phyloP scores from a whole-genome alignment of 2,888 invertebrate genomes.

The Cerastis leucographa region DNA sequence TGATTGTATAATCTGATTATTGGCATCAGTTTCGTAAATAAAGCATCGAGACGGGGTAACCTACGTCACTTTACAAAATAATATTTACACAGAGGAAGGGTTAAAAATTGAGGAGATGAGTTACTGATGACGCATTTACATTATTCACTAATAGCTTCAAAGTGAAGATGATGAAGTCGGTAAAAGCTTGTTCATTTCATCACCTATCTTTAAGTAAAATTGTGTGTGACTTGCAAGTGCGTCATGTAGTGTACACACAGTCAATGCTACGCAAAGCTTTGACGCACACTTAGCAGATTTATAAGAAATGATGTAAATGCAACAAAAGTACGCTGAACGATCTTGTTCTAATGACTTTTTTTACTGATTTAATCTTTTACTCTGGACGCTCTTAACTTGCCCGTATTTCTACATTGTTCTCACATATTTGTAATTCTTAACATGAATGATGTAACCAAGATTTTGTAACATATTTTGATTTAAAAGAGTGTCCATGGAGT shows the following conservation, averaged over 20 bases:
- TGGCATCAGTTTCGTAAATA: constrained; percentile 6
- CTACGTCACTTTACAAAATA: constrained; percentile 6
- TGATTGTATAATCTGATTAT: background rate
- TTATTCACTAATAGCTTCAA: constrained; percentile 26
- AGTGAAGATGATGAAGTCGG: constrained; percentile 2
- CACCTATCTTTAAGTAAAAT: constrained; percentile 1
- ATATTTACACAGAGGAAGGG: constrained; percentile 32
- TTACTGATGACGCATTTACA: constrained; percentile 33
- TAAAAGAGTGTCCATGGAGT: too few relatives aligned
- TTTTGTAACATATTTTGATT: too few relatives aligned
- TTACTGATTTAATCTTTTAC: too few relatives aligned
- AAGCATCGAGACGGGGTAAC: background rate
- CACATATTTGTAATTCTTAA: too few relatives aligned
- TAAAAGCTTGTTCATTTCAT: constrained; percentile 29
- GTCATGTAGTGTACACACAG: constrained; percentile 15
- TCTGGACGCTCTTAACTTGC: too few relatives aligned
- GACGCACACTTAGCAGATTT: constrained; percentile 17
- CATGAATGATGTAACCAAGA: too few relatives aligned
- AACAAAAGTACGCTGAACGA: constrained; percentile 5
- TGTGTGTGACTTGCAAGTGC: constrained; percentile 7
- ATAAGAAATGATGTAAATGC: constrained; percentile 18
- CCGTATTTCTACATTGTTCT: too few relatives aligned
- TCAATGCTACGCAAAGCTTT: constrained; percentile 12
- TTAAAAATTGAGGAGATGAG: constrained; percentile 6
- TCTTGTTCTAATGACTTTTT: too few relatives aligned